phyloP scores from a whole-genome alignment of 1,140 invertebrate species.

The Cepaea nemoralis region DNA sequence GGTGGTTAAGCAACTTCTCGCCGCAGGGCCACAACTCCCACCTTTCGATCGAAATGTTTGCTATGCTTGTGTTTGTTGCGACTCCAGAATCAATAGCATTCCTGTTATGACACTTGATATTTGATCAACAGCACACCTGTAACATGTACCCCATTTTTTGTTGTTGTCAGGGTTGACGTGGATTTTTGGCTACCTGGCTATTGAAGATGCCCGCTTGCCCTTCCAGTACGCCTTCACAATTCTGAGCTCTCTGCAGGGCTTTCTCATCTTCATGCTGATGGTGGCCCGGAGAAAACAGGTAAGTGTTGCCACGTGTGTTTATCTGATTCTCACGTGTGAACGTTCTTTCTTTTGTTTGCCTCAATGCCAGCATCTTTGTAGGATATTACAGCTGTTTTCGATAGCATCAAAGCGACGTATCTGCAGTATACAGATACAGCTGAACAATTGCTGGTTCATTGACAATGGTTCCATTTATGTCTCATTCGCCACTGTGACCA shows the following conservation, averaged over 20 bases:
- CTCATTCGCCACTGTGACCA: no score
- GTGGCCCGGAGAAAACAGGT: conserved; percentile 62
- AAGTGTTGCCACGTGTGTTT: conserved; percentile 1
- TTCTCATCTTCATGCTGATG: conserved; percentile 73
- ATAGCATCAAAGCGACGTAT: no score
- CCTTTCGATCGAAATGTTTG: no score
- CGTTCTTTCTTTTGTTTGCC: conserved; percentile 75
- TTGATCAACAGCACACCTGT: no score
- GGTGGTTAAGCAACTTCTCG: no score
- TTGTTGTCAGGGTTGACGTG: conserved; percentile 73
- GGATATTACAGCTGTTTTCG: conserved; percentile 55
- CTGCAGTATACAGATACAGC: neutral
- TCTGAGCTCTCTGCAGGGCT: conserved; percentile 74
- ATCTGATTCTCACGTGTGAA: conserved; percentile 61
- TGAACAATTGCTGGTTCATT: neutral
- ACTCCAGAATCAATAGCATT: no score
- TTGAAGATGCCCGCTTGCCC: conserved; percentile 71
- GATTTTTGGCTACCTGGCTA: conserved; percentile 74
- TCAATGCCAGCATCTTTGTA: conserved; percentile 60
- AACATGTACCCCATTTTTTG: neutral
- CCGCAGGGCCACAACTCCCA: no score
- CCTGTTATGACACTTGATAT: no score
- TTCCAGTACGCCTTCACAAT: conserved; percentile 75
- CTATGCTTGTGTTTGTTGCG: no score
- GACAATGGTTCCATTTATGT: no score